phyloP scores from a whole-genome alignment of 2,797 vertebrate genomes.

The Linurgus olivaceus region DNA sequence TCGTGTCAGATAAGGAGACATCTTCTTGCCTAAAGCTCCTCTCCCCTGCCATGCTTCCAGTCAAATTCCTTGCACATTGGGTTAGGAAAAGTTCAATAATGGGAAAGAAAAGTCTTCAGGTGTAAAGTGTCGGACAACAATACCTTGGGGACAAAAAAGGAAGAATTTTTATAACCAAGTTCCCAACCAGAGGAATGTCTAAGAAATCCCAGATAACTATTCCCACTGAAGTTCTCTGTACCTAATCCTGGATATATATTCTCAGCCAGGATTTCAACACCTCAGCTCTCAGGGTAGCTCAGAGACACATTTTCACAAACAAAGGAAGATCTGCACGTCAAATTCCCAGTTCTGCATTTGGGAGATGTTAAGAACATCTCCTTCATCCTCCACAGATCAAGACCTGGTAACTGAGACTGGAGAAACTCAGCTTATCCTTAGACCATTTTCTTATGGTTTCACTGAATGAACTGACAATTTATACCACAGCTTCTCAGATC shows the following conservation, averaged over 20 bases:
- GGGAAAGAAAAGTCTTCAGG: neutral
- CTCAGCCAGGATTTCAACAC: neutral
- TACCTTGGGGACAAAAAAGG: fast-evolving
- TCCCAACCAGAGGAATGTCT: neutral
- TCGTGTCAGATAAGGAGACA: neutral
- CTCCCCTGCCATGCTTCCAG: neutral
- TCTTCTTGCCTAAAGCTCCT: neutral
- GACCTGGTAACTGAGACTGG: neutral
- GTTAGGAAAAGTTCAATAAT: neutral
- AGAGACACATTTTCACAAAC: neutral
- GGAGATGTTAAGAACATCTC: neutral
- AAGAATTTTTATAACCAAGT: neutral
- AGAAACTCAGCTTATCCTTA: neutral
- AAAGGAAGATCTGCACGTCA: neutral
- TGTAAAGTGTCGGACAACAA: neutral
- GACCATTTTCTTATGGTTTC: neutral
- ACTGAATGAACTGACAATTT: neutral
- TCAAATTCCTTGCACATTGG: neutral
- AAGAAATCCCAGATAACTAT: neutral
- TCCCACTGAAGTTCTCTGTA: neutral
- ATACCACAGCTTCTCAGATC: neutral
- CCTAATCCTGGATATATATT: neutral
- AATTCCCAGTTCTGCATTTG: neutral
- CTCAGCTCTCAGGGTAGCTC: neutral
- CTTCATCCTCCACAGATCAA: neutral